phyloP scores from a whole-genome alignment of 30 jellyfish, hydroid and myxozoan genomes.

The Hydractinia echinata region DNA sequence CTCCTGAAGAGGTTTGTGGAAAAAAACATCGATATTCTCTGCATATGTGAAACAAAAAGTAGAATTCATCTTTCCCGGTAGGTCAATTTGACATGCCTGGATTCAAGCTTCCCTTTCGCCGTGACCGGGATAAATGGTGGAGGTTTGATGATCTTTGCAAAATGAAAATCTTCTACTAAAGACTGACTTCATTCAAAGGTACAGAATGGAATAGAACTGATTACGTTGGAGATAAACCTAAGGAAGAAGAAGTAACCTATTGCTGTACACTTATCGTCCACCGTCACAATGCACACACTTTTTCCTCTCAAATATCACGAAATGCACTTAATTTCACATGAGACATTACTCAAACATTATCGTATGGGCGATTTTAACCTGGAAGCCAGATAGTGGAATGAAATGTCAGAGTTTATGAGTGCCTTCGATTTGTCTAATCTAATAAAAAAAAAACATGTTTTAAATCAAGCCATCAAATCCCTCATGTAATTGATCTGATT shows the following conservation, averaged over 20 bases:
- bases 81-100: no score
- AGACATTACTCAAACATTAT: slow-evolving; percentile 3
- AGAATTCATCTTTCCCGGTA: no score
- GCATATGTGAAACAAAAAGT: no score
- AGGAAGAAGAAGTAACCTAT: slow-evolving; percentile 6
- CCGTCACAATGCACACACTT: slow-evolving; percentile 11
- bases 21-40: no score
- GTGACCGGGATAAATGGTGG: slow-evolving; percentile 5
- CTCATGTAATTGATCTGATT: no score
- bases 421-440: no score
- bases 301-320: neutral
- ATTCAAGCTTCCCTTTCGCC: no score
- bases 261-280: slow-evolving; percentile 6
- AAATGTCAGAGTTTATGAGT: no score
- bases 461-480: no score
- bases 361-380: neutral
- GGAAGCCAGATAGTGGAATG: no score
- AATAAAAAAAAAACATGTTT: no score
- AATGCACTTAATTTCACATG: neutral
- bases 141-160: neutral
- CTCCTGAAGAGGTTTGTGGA: no score
- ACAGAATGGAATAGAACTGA: neutral
- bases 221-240: slow-evolving; percentile 3
- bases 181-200: neutral
- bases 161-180: slow-evolving; percentile 6